Conservation (phyloP, 2,797 vertebrate genomes). For the Nasua narica region DNA sequence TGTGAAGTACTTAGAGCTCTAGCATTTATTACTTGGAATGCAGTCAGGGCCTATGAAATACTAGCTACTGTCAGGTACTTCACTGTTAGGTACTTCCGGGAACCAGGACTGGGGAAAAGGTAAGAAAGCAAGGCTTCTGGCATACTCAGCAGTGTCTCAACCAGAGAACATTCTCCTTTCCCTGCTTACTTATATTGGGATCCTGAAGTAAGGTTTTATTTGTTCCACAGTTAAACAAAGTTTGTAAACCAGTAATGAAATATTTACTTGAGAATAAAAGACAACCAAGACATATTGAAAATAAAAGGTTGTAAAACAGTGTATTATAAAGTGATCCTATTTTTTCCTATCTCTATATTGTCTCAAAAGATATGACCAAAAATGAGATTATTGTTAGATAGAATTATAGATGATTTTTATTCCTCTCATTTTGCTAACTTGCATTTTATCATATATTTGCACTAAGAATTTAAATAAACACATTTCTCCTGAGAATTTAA, state of each 20-base stretch:
- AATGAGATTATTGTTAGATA: not conserved
- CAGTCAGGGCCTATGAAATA: not conserved
- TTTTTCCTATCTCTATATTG: not conserved
- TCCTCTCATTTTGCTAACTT: constrained; percentile 34
- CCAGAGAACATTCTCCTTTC: not conserved
- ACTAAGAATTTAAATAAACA: not conserved
- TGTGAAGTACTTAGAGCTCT: not conserved
- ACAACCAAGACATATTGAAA: not conserved
- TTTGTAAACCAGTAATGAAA: constrained; percentile 32
- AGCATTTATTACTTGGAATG: not conserved
- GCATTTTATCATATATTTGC: constrained; percentile 16
- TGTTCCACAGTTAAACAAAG: not conserved
- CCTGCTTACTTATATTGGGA: not conserved
- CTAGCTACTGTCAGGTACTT: not conserved
- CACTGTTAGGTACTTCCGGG: not conserved
- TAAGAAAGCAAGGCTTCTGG: not conserved
- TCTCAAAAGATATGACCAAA: constrained; percentile 7
- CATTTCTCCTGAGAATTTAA: constrained; percentile 39
- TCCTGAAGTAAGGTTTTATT: not conserved
- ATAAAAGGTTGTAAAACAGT: not conserved
- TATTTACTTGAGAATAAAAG: not conserved
- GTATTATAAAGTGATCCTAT: not conserved
- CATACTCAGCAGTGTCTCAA: not conserved
- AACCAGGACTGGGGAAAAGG: not conserved
- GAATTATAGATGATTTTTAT: not conserved